These are phyloP conservation scores for Crypturellus tataupa DNA, from an alignment of 2,797 vertebrate genomes.

Conservation along the genomic window DNA sequence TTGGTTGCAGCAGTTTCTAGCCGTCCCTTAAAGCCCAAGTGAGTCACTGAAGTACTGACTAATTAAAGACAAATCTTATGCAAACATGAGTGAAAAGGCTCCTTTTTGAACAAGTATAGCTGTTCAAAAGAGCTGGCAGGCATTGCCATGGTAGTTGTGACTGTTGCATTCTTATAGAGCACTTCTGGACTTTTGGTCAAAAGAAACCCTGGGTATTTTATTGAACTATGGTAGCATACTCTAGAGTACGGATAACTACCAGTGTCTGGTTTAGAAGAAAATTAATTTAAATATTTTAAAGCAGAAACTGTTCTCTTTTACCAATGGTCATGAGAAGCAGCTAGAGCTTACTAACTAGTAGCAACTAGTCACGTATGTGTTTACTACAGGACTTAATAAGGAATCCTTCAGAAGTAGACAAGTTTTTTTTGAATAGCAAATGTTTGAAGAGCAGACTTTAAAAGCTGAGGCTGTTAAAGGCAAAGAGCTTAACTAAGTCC, in stretches of 20 bases:
- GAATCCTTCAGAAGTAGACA: conserved; percentile 3
- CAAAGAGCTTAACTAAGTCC: background rate
- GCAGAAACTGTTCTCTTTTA: background rate
- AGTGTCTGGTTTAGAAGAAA: background rate
- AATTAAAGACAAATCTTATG: conserved; percentile 9
- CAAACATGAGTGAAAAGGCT: background rate
- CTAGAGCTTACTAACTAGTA: background rate
- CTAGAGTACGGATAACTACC: background rate
- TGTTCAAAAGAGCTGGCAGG: background rate
- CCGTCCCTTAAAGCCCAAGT: background rate
- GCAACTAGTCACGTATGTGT: conserved; percentile 4
- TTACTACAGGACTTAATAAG: background rate
- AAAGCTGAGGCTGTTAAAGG: conserved; percentile 35
- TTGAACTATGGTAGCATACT: background rate
- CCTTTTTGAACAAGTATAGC: background rate
- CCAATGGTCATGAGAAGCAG: background rate
- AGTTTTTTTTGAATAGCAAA: conserved; percentile 7
- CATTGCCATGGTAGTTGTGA: background rate
- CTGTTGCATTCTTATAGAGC: background rate
- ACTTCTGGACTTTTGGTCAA: background rate
- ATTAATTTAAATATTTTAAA: conserved; percentile 18
- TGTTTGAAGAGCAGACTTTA: conserved; percentile 32
- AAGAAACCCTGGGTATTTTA: background rate
- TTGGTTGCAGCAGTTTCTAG: background rate
- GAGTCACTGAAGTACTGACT: background rate